phyloP scores from a whole-genome alignment of 2,113 vertebrate species.

The Trachemys scripta region DNA sequence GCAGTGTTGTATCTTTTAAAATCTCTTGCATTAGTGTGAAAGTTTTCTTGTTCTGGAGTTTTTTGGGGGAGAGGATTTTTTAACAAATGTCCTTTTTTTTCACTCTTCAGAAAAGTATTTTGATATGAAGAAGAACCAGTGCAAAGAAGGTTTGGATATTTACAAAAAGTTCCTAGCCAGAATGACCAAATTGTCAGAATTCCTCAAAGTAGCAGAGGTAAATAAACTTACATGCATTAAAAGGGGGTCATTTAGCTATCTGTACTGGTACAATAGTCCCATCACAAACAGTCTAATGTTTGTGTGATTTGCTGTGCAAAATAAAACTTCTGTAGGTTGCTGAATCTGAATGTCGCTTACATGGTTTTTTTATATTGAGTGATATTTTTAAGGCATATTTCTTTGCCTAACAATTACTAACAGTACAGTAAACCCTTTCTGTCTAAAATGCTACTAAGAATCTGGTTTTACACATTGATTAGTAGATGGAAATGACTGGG shows the following conservation, averaged over 20 bases:
- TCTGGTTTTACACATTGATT: neutral
- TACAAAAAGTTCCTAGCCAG: slow-evolving; percentile 85
- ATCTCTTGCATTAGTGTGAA: neutral
- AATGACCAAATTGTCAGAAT: slow-evolving; percentile 81
- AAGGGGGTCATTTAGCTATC: slow-evolving; percentile 22
- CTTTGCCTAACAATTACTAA: neutral
- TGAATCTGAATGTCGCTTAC: neutral
- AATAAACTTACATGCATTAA: neutral
- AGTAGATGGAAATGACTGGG: neutral
- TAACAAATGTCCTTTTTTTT: slow-evolving; percentile 32
- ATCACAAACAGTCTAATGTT: neutral
- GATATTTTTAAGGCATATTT: neutral
- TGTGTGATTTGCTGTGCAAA: neutral
- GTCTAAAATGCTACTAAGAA: neutral
- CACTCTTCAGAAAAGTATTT: slow-evolving; percentile 82
- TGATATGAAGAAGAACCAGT: slow-evolving; percentile 85
- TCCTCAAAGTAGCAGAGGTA: slow-evolving; percentile 85
- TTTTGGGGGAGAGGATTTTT: neutral
- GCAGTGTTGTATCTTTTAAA: neutral
- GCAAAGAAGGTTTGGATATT: slow-evolving; percentile 85
- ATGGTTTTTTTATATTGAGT: neutral
- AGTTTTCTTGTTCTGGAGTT: neutral
- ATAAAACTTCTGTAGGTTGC: neutral
- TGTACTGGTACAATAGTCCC: slow-evolving; percentile 44
- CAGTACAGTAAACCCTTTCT: neutral